Base-by-base conservation (phyloP, 2,888 invertebrate species). In the Megaustenia siamemsis region DNA sequence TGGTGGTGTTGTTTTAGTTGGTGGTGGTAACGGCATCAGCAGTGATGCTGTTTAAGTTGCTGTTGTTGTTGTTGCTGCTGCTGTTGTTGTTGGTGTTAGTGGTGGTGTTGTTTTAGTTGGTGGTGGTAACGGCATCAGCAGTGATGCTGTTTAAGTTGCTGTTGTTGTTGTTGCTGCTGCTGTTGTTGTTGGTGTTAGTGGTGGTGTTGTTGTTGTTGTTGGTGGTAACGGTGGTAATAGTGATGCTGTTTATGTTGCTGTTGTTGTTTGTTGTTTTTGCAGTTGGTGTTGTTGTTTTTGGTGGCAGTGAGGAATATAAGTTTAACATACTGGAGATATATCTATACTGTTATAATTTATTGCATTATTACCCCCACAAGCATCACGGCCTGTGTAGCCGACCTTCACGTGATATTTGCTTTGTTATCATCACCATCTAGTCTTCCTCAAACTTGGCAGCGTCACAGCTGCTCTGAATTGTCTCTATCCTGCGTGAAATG, bases 171-270 rank as follows among this genome's bases (percentile, higher is more conserved):
- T 40, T 79, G 45, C 40, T 60, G 45, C 4, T 79, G 28, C 63
- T 79, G 66, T 32, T 79, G 66, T 66, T 79, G 45, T 24, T 79
- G 45, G n/a, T 79, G 45, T 40, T 79, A n/a, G 66, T 79, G 66
- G 66, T 79, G 40, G 24, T 38, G 18, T 43, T 35, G 32, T 43
- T 40, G 32, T 40, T 63, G 63, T 28, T 60, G 53, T 24, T 60
- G 60, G 53, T 77, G 60, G 18, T 53, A 35, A 56, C 60, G 56
- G 35, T 77, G 28, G 18, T 77, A 38, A 35, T 32, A 21, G 35
- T 53, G 77, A 56, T 77, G 77, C 32, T 77, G 35, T 18, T 77
- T 10, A 35, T 63, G 32, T 5, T 63, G 63, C 6, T 63, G 63
- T 5, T 63, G 63, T 4, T 32, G 32, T 4, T 63, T 63, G 63